Evolutionary conservation across 2,797 vertebrate species (phyloP), one percentile per base, ranked within the genome.

Genomic region (Ceryle rudis): DNA sequence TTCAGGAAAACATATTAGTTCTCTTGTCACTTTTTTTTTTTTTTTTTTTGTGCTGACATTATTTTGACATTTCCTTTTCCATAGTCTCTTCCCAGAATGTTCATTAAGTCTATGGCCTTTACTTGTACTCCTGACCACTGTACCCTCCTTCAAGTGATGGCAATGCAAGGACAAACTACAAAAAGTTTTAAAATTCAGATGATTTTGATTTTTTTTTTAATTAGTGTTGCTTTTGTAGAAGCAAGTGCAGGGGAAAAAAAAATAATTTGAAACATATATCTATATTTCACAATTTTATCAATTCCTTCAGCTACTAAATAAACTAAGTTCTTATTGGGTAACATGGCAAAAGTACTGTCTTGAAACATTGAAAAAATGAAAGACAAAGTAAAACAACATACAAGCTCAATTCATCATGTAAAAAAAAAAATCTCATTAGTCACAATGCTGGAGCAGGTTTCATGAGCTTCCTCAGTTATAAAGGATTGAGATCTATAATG

Each of bases 21-120:
- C 71, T 91, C 31, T 57, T 91, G 81, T 81, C 66, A 42, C 67
- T 67, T 91, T 86, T 86, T 93, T 28, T 51, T 73, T 55, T 67
- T 91, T 86, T 86, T 93, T 28, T 51, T 73, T 55, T 85, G 35
- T 52, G 60, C 67, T 92, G 74, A 93, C 0, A 2, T 7, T 95
- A 46, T 91, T 91, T 73, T 82, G 64, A 72, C 81, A 66, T 91
- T 95, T 96, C 79, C 64, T 93, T 93, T 95, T 95, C 55, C 49
- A 58, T 16, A 67, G 31, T 31, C 33, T 60, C 35, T 85, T 80
- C 14, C 33, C 71, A 89, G 57, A 49, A 11, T 57, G 22, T 93
- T 89, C 33, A 61, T 37, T 77, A 2, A 9, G 25, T 71, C 65
- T 86, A 7, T 19, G 54, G 86, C 69, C 75, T 83, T 91, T 64